Base-by-base conservation (phyloP, 2,888 invertebrate genomes). In the Palloptera scutellata region DNA sequence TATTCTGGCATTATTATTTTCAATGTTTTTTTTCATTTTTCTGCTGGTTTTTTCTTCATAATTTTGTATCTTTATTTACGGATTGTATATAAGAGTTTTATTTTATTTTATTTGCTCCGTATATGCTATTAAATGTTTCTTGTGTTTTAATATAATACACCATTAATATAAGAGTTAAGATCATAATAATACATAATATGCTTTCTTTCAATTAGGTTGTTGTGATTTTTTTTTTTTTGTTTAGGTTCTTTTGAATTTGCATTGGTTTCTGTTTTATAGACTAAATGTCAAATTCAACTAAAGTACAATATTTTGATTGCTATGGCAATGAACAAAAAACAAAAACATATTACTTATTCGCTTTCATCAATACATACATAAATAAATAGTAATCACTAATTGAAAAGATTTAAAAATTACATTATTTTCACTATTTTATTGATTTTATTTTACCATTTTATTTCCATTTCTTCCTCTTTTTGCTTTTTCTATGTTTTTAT, bases 391-490 rank as follows among this genome's bases (percentile, higher is more conserved):
- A 30, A 30, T 30, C 6, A 30, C 30, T 4, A 30, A 30, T 30
- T 30, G 6, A 30, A 6, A 30, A 30, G 6, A 30, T 2, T 4
- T 30, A 30, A 30, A 30, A 30, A 30, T 30, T 30, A 30, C 6
- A 6, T 30, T 30, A 30, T 30, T 30, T 30, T 64, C 40, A 55
- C 64, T 64, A 57, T 57, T 64, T 64, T 20, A 40, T 57, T 64
- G 57, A 30, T 64, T 64, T 64, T 55, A 64, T 64, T 64, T 64
- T 57, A 40, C 40, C 17, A 40, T 64, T 57, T 48, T 57, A 12
- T 55, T 55, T 55, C 19, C 15, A 48, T 12, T 66, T 66, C 61
- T 70, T 51, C 43, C 42, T 17, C 45, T 57, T 48, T 60, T 20
- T 48, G 11, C 10, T 13, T 5, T 62, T 62, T 41, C 53, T 45